Percentiles rank a stretch among this genome's conserved stretches.
Conservation (phyloP, 2,888 invertebrate genomes). For the Thysanoteuthis rhombus region DNA sequence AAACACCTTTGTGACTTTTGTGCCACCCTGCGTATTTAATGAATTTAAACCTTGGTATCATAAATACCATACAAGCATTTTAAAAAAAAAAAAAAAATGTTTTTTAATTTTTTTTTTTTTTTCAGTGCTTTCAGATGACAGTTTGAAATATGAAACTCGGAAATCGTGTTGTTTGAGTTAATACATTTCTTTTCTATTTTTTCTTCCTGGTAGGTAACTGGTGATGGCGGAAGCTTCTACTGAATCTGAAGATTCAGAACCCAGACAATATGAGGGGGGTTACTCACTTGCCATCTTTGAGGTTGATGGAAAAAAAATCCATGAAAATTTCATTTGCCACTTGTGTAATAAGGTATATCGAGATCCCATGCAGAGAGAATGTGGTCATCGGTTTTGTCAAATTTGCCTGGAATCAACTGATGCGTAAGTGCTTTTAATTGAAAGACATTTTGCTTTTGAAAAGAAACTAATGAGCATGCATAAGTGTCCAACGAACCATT, state of each 20-base stretch:
- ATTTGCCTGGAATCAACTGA: constrained; percentile 38
- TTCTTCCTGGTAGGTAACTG: not conserved
- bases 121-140: too few species aligned
- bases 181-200: not conserved
- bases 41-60: too few species aligned
- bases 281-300: not conserved
- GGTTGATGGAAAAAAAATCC: constrained; percentile 33
- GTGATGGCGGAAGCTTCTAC: not conserved
- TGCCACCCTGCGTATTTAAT: too few species aligned
- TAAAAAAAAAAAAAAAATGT: too few species aligned
- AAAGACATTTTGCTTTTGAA: too few species aligned
- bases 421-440: not conserved
- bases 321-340: constrained; percentile 49
- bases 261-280: not conserved
- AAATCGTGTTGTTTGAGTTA: not conserved
- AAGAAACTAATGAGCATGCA: too few species aligned
- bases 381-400: constrained; percentile 58
- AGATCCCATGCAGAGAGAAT: constrained; percentile 53
- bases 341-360: constrained; percentile 48
- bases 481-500: too few species aligned
- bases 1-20: too few species aligned
- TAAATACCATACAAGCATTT: too few species aligned
- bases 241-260: not conserved
- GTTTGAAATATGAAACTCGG: too few species aligned
- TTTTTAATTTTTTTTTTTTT: too few species aligned